Evolutionary conservation across 2,797 vertebrate species (phyloP).

Genomic region (Parauchenoglanis ngamensis): DNA sequence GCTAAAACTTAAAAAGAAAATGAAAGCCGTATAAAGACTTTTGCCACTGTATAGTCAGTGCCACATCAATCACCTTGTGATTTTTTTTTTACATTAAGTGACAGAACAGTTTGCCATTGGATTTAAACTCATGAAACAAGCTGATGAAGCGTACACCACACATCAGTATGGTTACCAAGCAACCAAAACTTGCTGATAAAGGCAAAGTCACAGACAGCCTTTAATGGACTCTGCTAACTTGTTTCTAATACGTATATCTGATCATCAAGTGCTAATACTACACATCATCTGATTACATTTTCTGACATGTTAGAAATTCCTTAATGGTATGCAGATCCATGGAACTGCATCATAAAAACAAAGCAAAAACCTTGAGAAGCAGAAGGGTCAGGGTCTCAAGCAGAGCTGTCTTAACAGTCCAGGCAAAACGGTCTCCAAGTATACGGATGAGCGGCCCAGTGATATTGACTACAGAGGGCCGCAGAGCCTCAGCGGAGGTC

Average conservation of each 20-base stretch:
- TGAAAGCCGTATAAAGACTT: not conserved
- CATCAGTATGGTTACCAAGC: not conserved
- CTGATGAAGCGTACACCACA: not conserved
- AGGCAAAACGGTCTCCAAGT: slow-evolving; percentile 94
- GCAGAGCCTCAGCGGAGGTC: slow-evolving; percentile 92
- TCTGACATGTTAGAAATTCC: not conserved
- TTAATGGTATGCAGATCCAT: not conserved
- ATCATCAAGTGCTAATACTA: not conserved
- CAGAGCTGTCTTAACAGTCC: slow-evolving; percentile 93
- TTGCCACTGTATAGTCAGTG: not conserved
- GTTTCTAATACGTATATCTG: not conserved
- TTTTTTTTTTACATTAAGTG: not conserved
- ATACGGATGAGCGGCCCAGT: slow-evolving; percentile 97
- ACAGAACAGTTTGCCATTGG: not conserved
- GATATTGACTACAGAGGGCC: slow-evolving; percentile 95
- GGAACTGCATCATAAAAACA: not conserved
- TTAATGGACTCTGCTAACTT: not conserved
- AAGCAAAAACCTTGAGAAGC: slow-evolving; percentile 83
- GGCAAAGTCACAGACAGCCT: not conserved
- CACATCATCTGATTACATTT: not conserved
- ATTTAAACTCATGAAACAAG: not conserved
- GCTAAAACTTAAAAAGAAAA: not conserved
- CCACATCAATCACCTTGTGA: not conserved
- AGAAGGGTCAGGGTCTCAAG: slow-evolving; percentile 94
- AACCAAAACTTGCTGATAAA: not conserved